Base-by-base conservation (phyloP, 1,140 invertebrate genomes). In the Papilio machaon region DNA sequence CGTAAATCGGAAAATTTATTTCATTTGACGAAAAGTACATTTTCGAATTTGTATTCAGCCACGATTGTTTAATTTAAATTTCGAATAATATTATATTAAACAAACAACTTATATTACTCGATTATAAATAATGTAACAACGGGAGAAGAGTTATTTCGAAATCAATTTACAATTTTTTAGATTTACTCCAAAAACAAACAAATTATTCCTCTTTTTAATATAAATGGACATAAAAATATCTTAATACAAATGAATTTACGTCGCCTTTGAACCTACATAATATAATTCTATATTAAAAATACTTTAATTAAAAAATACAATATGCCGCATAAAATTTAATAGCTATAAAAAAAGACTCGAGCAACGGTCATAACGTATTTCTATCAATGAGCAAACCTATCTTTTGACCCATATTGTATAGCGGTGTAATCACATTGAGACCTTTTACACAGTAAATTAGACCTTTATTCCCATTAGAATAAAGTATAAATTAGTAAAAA, bases 291-390 rank as follows among this genome's bases (percentile, higher is more conserved):
- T 30, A 2, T 30, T 30, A 30, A 30, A 30, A 30, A 30, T 30
- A 30, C n/a, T 2, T 58, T 58, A 58, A 15, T 58, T 19, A n/a
- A 23, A 64, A 64, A 52, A 79, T 76, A 73, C 64, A 80, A 47
- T 43, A 23, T 15, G 30, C 11, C 35, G 38, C 4, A 73, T 46
- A 74, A 52, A 23, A 49, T 46, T 3, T 49, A 77, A 64, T 35
- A 49, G 13, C 10, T 43, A 64, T 23, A n/a, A 7, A 64, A 79
- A 43, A 84, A 84, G 79, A 81, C 87, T 83, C 35, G 73, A 73
- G 82, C 86, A 91, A 92, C 91, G 90, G 91, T 89, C 87, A 86
- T 91, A 92, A 93, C 90, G 90, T 90, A 92, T 85, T 89, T 90
- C 85, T 82, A 74, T 80, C 81, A 85, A 79, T 80, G 64, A 43